Base-by-base conservation (phyloP, 2,113 vertebrate genomes). In the Pygoscelis antarcticus region DNA sequence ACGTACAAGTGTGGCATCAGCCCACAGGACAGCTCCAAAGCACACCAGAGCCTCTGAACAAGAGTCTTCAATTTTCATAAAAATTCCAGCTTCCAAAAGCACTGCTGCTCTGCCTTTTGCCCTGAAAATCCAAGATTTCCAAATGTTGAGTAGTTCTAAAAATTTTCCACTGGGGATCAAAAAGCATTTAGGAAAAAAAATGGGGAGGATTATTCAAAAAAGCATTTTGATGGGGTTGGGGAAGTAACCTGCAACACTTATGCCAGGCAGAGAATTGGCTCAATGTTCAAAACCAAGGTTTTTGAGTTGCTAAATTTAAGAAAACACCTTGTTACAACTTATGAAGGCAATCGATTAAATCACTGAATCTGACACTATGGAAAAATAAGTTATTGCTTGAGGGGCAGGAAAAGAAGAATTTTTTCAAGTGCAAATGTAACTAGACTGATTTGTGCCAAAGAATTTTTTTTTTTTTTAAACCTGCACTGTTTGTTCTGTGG, bases 1-100 rank as follows among this genome's bases (percentile, higher is more conserved):
- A n/a, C 0, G 0, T 26, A 17, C 16, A 80, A 13, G 10, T 0
- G 16, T 2, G 36, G 13, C 18, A 5, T 25, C 34, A 34, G 29
- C 22, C 40, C 54, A 16, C 3, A 3, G 89, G 54, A 22, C 3
- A 1, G 65, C 36, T 79, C 55, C 55, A 38, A 44, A 66, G 27
- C 23, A 34, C 57, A 32, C 10, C 14, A 44, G 46, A 2, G 1
- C 16, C 34, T 46, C 42, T 9, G 3, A 55, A 51, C 16, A 76
- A 47, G 18, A 8, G 10, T 20, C 54, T 51, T 30, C 16, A 40
- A 20, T 1, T 32, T 69, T n/a, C 11, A 6, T 12, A 10, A 49
- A 11, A 38, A n/a, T 44, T 23, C 17, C 60, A 87, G 13, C 47
- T 89, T 58, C 70, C 19, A 30, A 75, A 74, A 36, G 3, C 10